Evolutionary conservation across 2,797 vertebrate species (phyloP).

Genomic region (Alfaro cultratus): DNA sequence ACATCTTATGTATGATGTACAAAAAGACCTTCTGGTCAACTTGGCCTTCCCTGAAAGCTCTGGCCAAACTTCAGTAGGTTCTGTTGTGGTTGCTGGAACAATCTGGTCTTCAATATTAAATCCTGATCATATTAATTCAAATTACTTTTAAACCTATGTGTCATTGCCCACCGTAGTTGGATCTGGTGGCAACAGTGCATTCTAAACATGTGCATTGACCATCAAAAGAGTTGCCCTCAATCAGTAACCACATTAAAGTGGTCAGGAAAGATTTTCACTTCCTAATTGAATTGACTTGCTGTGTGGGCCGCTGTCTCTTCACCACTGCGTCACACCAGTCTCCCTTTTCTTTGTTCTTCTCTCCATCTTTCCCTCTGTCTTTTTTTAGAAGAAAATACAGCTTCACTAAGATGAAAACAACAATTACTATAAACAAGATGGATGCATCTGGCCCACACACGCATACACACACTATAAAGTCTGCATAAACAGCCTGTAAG

Average conservation of each 20-base stretch:
- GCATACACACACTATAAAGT: constrained; percentile 17
- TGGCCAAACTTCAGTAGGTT: not conserved
- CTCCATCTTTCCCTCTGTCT: constrained; percentile 3
- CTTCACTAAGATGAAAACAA: constrained; percentile 28
- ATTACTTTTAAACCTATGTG: not conserved
- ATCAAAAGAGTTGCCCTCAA: constrained; percentile 19
- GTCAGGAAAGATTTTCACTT: constrained; percentile 51
- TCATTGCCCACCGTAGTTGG: not conserved
- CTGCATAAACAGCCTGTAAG: constrained; percentile 22
- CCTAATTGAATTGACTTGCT: constrained; percentile 51
- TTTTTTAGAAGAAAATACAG: constrained; percentile 1
- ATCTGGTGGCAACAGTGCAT: not conserved
- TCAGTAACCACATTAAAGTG: constrained; percentile 46
- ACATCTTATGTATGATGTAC: not conserved
- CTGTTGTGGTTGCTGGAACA: not conserved
- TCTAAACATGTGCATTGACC: not conserved
- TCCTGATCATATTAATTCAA: not conserved
- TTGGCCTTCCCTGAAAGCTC: not conserved
- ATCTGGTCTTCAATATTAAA: not conserved
- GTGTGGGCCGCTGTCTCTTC: constrained; percentile 45
- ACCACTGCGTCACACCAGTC: constrained; percentile 17
- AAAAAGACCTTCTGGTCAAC: not conserved
- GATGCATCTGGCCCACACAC: constrained; percentile 50
- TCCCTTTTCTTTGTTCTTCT: constrained; percentile 23
- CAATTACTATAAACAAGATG: constrained; percentile 38